Evolutionary conservation across 2,113 vertebrate genomes (phyloP), one percentile per base, ranked within the genome.

Genomic region (Odocoileus virginianus): DNA sequence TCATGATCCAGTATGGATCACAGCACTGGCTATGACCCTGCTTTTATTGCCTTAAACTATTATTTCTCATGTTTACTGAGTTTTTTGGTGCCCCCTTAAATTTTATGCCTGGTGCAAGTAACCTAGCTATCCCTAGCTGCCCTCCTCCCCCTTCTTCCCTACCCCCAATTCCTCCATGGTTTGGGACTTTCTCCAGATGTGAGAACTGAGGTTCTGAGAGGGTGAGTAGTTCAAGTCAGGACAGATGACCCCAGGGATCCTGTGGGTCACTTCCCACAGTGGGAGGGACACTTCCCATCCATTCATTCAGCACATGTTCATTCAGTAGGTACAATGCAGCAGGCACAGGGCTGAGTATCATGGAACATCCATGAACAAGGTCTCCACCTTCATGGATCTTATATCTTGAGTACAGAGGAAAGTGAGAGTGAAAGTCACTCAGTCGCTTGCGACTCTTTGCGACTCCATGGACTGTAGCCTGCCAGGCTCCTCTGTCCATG

Each of bases 1-100:
- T 0, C 8, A 1, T 23, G 16, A 52, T 45, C 36, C 43, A 3
- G 4, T 30, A 15, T 3, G 28, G 30, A 4, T 21, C 50, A 8
- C 2, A 76, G 43, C 45, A 2, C 7, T 47, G 47, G 19, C 7
- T 5, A 14, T 0, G 2, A 47, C 16, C 28, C 50, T 43, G 7
- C 54, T 40, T 87, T 60, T 47, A 21, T 7, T 45, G 7, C 33
- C 2, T 7, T 11, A 11, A 91, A 40, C 15, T 17, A 8, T 45
- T 55, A 67, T 33, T 94, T 58, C 30, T 47, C 45, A 58, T 9
- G 28, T 74, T 82, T 40, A 43, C 16, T 30, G 64, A 43, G n/a
- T 1, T 33, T 78, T 40, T 13, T 25, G 52, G n/a, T 15, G 1
- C 28, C 11, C 13, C 13, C 60, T 54, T 16, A 10, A 43, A 33